Conservation (phyloP, 2,797 vertebrate genomes). For the Manis javanica region DNA sequence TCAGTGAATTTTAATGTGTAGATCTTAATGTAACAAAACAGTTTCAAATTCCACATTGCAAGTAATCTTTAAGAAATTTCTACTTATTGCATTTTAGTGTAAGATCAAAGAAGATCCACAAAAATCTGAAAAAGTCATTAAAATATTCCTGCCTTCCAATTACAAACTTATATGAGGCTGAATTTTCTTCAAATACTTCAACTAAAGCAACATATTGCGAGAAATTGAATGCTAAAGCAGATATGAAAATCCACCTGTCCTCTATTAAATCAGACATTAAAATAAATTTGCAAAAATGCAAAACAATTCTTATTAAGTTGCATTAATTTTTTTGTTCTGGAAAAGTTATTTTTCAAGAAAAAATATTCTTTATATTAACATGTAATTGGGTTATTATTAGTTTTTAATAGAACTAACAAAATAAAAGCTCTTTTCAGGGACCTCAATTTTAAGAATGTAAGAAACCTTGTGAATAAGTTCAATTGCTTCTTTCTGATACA, state of each 20-base stretch:
- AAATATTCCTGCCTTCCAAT: neutral
- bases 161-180: neutral
- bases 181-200: slow-evolving; percentile 45
- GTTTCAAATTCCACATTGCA: slow-evolving; percentile 10
- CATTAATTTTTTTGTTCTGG: neutral
- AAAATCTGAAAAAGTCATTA: slow-evolving; percentile 27
- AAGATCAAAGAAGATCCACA: neutral
- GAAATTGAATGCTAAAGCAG: neutral
- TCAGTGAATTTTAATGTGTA: slow-evolving; percentile 6
- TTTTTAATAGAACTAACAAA: neutral
- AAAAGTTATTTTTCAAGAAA: slow-evolving; percentile 20
- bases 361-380: neutral
- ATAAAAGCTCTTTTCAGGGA: neutral
- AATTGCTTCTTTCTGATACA: neutral
- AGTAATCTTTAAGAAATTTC: neutral
- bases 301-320: neutral
- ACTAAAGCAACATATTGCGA: slow-evolving; percentile 16
- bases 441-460: neutral
- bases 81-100: slow-evolving; percentile 12
- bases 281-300: neutral
- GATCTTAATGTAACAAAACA: slow-evolving; percentile 48
- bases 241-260: neutral
- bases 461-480: neutral
- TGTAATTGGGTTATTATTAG: neutral
- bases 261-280: slow-evolving; percentile 22